Evolutionary conservation across 1,140 invertebrate genomes (phyloP).

Genomic region (Dermatophagoides farinae): DNA sequence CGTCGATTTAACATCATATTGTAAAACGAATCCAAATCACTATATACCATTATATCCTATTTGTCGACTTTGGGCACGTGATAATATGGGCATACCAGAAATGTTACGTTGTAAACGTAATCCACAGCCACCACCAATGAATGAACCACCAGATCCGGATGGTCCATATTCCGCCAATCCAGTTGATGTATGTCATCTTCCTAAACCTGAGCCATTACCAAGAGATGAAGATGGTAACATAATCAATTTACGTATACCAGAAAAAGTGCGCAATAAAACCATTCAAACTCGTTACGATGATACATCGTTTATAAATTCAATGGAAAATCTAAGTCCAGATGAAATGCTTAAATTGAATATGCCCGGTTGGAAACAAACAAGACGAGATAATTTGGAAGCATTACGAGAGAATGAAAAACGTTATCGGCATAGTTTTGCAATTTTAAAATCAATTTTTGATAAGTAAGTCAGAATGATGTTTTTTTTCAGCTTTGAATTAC

Average conservation of each 20-base stretch:
- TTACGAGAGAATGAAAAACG: neutral
- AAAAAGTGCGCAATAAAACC: neutral
- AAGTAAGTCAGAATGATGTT: neutral
- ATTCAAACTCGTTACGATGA: neutral
- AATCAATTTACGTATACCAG: neutral
- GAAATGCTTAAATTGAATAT: neutral
- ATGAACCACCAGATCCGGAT: neutral
- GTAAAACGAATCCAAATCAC: neutral
- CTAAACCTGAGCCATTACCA: slow-evolving; percentile 1
- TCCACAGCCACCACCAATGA: neutral
- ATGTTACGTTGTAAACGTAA: neutral
- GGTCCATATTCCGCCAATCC: neutral
- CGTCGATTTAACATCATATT: neutral
- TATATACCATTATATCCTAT: neutral
- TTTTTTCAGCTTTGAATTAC: neutral
- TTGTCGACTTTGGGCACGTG: slow-evolving; percentile 5
- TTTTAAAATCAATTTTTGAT: slow-evolving; percentile 1
- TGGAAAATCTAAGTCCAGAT: neutral
- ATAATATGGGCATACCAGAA: slow-evolving; percentile 1
- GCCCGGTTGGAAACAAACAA: neutral
- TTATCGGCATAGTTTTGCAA: slow-evolving; percentile 1
- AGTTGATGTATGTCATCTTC: slow-evolving; percentile 4
- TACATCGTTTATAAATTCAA: neutral
- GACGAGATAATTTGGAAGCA: neutral
- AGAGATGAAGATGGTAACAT: neutral